A percentile compares a stretch with the other conserved stretches of the same genome.
Evolutionary conservation across 2,113 vertebrate species (phyloP).

Genomic region (Lathamus discolor): DNA sequence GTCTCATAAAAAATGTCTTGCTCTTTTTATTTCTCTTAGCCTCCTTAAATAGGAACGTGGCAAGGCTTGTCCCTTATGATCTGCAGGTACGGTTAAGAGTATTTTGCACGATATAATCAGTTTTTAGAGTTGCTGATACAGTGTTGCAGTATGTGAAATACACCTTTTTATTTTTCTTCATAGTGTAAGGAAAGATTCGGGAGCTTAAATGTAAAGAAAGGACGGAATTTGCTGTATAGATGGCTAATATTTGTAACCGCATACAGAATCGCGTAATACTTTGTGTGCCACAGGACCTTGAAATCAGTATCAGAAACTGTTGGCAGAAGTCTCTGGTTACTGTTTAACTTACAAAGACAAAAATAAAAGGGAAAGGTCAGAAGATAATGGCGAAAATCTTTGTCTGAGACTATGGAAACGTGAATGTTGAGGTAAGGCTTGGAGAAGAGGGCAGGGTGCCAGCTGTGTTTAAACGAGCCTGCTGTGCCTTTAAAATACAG

Average conservation of each 20-base stretch:
- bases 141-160: not conserved
- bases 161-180: not conserved
- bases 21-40: not conserved
- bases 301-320: not conserved
- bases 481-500: not conserved
- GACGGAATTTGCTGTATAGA: not conserved
- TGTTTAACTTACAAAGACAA: not conserved
- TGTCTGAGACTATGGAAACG: not conserved
- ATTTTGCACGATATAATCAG: not conserved
- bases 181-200: fast-evolving
- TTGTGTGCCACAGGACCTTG: not conserved
- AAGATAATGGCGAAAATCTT: not conserved
- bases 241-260: not conserved
- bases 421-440: not conserved
- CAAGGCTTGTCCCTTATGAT: not conserved
- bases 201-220: not conserved
- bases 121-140: not conserved
- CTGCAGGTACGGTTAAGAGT: not conserved
- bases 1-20: not conserved
- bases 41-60: not conserved
- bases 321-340: not conserved
- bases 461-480: not conserved
- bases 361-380: not conserved
- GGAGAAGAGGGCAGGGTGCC: not conserved
- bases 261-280: not conserved